Percentiles rank a stretch among this genome's conserved stretches.
Conservation (phyloP, 2,888 invertebrate species). For the Crematogaster levior region DNA sequence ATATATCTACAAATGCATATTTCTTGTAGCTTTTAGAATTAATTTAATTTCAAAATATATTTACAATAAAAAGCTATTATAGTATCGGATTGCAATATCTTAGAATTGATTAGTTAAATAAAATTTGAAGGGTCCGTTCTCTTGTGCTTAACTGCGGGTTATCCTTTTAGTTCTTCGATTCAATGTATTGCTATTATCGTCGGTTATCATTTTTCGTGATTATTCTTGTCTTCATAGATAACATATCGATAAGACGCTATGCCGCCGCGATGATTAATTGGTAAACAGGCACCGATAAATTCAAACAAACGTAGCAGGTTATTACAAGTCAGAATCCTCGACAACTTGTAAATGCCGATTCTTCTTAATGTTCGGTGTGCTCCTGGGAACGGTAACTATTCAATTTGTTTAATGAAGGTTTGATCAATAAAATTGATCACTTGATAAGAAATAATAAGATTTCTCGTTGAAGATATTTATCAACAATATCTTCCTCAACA, state of each 20-base stretch:
- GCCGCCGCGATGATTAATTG: conserved; percentile 58
- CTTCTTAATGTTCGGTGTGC: conserved; percentile 2
- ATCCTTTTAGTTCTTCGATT: background rate
- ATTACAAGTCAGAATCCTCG: conserved; percentile 35
- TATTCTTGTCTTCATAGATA: conserved; percentile 52
- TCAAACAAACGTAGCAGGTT: conserved; percentile 37
- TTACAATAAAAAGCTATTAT: background rate
- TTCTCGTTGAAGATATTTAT: background rate
- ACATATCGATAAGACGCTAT: conserved; percentile 36
- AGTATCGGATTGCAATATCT: background rate
- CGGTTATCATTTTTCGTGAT: conserved; percentile 58
- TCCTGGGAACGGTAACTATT: conserved; percentile 19
- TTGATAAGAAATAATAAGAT: conserved; percentile 39
- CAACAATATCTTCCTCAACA: too few relatives aligned
- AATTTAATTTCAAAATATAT: background rate
- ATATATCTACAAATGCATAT: background rate
- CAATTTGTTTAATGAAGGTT: conserved; percentile 32
- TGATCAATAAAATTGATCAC: conserved; percentile 23
- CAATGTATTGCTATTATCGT: conserved; percentile 9
- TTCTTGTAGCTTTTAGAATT: background rate
- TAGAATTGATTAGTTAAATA: background rate
- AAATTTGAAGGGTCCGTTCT: background rate
- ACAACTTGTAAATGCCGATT: conserved; percentile 27
- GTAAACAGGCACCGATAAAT: background rate
- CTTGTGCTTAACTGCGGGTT: background rate